Evolutionary conservation across 2,113 vertebrate genomes (phyloP).

Genomic region (Takifugu flavidus): DNA sequence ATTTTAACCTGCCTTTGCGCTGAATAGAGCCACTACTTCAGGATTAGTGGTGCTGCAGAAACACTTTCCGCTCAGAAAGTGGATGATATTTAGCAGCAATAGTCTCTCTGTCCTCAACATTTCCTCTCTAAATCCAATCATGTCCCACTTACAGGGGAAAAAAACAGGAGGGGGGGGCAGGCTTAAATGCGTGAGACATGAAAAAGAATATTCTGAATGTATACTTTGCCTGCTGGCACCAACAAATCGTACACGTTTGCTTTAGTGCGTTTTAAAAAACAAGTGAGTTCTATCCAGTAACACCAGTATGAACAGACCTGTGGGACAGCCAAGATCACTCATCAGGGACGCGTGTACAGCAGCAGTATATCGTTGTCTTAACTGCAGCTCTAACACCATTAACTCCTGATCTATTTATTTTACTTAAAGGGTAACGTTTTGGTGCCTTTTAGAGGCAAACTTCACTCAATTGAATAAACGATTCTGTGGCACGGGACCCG

Average conservation of each 20-base stretch:
- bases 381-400: constrained; percentile 26
- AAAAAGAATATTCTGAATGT: constrained; percentile 21
- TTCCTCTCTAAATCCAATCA: constrained; percentile 65
- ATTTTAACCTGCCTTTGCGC: constrained; percentile 5
- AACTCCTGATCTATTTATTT: constrained; percentile 24
- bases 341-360: constrained; percentile 3
- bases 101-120: constrained; percentile 35
- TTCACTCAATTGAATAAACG: neutral
- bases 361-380: constrained; percentile 17
- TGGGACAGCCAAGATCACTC: constrained; percentile 16
- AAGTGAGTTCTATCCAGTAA: constrained; percentile 9
- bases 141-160: constrained; percentile 55
- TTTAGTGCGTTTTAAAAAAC: constrained; percentile 5
- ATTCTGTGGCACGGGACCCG: constrained; percentile 15
- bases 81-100: constrained; percentile 46
- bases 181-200: constrained; percentile 29
- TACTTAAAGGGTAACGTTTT: constrained; percentile 1
- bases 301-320: neutral
- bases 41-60: constrained; percentile 33
- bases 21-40: constrained; percentile 21
- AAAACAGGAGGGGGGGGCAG: constrained; percentile 22
- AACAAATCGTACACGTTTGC: neutral
- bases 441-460: constrained; percentile 1
- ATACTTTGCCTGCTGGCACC: constrained; percentile 18
- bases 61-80: constrained; percentile 40